phyloP scores from a whole-genome alignment of 2,888 invertebrate genomes.

The Elegia similella region DNA sequence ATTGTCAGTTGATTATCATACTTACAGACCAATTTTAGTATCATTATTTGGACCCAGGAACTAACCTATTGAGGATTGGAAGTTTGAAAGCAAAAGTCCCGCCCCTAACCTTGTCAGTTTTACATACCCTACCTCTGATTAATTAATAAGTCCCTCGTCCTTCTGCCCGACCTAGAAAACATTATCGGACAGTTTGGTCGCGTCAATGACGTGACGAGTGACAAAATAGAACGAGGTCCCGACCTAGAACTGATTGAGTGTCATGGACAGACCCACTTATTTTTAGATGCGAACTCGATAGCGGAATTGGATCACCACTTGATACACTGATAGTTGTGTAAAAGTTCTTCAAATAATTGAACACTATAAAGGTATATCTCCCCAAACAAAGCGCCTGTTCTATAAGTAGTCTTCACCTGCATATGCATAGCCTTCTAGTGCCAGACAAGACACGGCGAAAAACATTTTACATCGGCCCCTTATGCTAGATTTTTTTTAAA shows the following conservation, averaged over 20 bases:
- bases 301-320: not conserved
- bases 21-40: too few species aligned
- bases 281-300: conserved; percentile 12
- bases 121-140: not conserved
- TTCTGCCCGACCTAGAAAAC: conserved; percentile 6
- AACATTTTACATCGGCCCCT: too few species aligned
- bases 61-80: too few species aligned
- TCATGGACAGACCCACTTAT: conserved; percentile 25
- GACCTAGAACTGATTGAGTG: conserved; percentile 25
- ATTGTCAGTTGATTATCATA: too few species aligned
- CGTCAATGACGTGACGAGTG: conserved; percentile 12
- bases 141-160: not conserved
- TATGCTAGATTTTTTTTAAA: too few species aligned
- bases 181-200: conserved; percentile 6
- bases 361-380: too few species aligned
- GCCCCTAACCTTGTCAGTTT: not conserved
- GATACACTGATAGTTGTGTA: not conserved
- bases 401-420: too few species aligned
- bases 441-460: too few species aligned
- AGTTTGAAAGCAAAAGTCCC: too few species aligned
- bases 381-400: too few species aligned
- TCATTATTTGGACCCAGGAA: too few species aligned
- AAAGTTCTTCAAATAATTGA: not conserved
- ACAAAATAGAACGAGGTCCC: conserved; percentile 19
- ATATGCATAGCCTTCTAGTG: too few species aligned